Conservation (phyloP, 2,888 invertebrate species). For the Allygus modestus region DNA sequence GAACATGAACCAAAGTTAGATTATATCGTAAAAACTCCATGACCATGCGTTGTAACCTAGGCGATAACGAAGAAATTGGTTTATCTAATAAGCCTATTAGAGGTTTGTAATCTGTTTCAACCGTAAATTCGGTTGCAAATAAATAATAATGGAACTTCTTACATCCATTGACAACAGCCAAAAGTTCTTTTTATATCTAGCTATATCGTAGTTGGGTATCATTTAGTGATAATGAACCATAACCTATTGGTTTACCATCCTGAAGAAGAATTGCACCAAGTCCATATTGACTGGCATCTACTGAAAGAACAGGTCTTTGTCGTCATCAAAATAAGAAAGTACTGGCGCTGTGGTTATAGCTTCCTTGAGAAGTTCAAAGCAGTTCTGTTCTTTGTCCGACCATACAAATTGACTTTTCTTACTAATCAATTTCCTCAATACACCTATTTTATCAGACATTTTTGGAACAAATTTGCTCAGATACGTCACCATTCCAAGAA, state of each 20-base stretch:
- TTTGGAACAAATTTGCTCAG: conserved; percentile 51
- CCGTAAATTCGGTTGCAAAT: conserved; percentile 56
- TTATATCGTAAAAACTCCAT: conserved; percentile 1
- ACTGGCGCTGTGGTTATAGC: not conserved
- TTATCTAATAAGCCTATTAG: conserved; percentile 65
- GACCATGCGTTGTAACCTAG: not conserved
- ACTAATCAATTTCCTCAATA: conserved; percentile 59
- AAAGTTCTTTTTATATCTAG: conserved; percentile 71
- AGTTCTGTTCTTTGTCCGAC: not conserved
- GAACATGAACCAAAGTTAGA: not conserved
- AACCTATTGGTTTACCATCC: not conserved
- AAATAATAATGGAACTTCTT: conserved; percentile 68
- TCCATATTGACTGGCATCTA: conserved; percentile 1
- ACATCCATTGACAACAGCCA: conserved; percentile 70
- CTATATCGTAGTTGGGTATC: conserved; percentile 66
- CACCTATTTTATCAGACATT: conserved; percentile 36
- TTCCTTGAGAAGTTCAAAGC: not conserved
- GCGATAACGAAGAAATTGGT: conserved; percentile 43
- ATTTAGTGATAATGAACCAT: not conserved
- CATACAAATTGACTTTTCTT: not conserved
- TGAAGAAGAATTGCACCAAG: not conserved
- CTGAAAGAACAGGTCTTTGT: conserved; percentile 10
- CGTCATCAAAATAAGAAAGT: not conserved
- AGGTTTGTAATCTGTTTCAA: conserved; percentile 68
- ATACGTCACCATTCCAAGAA: conserved; percentile 55